A percentile compares a stretch with the other conserved stretches of the same genome.
phyloP scores from a whole-genome alignment of 2,888 invertebrate genomes.

The Melolontha melolontha region DNA sequence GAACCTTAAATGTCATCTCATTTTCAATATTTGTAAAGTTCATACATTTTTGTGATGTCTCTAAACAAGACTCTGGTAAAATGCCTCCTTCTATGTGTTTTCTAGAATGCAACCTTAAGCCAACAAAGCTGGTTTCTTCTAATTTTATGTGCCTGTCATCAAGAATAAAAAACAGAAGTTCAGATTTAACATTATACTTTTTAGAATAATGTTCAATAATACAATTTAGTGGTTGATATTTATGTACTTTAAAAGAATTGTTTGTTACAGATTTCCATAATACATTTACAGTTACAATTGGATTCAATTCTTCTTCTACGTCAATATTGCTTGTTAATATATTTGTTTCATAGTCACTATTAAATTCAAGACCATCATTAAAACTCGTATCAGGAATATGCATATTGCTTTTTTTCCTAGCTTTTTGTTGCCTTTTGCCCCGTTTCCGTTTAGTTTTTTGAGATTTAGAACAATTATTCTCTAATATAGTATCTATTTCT shows the following conservation, averaged over 20 bases:
- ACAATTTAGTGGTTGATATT: constrained; percentile 35
- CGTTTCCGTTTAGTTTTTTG: not conserved
- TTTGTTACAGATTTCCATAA: constrained; percentile 37
- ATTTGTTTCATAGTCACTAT: constrained; percentile 30
- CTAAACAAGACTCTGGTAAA: constrained; percentile 39
- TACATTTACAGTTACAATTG: constrained; percentile 36
- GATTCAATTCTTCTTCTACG: constrained; percentile 36
- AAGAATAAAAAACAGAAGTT: constrained; percentile 40
- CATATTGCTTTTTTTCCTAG: not conserved
- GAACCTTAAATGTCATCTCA: constrained; percentile 36
- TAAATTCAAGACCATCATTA: not conserved
- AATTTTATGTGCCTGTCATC: constrained; percentile 39
- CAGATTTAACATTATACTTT: constrained; percentile 28
- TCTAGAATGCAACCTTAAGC: constrained; percentile 30
- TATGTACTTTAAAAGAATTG: constrained; percentile 39
- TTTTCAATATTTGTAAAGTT: not conserved
- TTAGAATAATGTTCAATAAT: constrained; percentile 36
- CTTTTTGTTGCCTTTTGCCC: not conserved
- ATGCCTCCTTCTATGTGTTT: constrained; percentile 39
- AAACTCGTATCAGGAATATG: not conserved
- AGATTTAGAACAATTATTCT: constrained; percentile 5
- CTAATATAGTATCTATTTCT: constrained; percentile 18
- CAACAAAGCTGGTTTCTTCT: constrained; percentile 34
- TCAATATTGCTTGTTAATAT: not conserved
- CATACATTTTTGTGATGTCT: not conserved